Conservation (phyloP, 2,797 vertebrate species). For the Chromis chromis region DNA sequence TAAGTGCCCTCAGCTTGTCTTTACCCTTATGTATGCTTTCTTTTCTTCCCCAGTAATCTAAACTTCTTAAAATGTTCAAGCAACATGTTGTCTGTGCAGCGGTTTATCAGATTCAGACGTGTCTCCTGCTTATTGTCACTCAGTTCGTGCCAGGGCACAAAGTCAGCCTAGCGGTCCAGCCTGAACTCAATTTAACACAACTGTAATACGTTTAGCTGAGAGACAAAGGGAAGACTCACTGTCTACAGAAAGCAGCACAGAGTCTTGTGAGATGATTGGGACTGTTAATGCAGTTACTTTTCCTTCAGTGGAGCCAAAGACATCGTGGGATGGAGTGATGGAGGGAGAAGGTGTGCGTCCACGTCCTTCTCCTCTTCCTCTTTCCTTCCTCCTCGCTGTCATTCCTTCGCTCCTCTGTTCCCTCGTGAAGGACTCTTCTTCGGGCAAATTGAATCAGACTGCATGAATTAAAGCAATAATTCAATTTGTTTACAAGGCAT, state of each 20-base stretch:
- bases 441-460: constrained; percentile 83
- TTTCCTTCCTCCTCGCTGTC: constrained; percentile 46
- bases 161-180: constrained; percentile 51
- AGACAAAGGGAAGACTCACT: constrained; percentile 68
- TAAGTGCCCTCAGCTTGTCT: constrained; percentile 30
- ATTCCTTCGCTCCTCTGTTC: constrained; percentile 58
- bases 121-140: constrained; percentile 60
- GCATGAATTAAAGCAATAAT: constrained; percentile 88
- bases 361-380: constrained; percentile 21
- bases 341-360: constrained; percentile 56
- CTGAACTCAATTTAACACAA: constrained; percentile 71
- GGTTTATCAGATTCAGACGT: constrained; percentile 38
- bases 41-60: constrained; percentile 12
- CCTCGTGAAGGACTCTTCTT: constrained; percentile 76
- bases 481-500: constrained; percentile 86
- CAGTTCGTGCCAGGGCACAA: constrained; percentile 42
- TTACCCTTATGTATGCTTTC: constrained; percentile 7
- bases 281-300: constrained; percentile 78
- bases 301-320: constrained; percentile 66
- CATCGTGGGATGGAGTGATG: constrained; percentile 45
- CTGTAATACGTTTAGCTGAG: constrained; percentile 74
- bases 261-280: constrained; percentile 70
- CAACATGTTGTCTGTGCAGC: constrained; percentile 22
- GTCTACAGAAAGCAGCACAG: constrained; percentile 55
- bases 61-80: constrained; percentile 35